Evolutionary conservation across 2,113 vertebrate genomes (phyloP).

Genomic region (Microtus richardsoni): DNA sequence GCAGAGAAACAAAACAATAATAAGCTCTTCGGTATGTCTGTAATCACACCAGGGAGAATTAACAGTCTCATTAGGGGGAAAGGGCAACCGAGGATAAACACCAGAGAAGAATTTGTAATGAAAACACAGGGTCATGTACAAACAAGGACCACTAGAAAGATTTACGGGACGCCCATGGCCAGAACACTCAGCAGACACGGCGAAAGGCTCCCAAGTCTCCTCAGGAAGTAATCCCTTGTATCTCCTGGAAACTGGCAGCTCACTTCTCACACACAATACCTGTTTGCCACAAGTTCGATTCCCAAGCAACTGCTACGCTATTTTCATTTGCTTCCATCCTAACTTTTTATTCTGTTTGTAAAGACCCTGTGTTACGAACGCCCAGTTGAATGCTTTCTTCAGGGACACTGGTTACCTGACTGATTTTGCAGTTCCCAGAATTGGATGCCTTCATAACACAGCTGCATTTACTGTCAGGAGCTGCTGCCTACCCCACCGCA

Average conservation of each 20-base stretch:
- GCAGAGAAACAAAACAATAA: conserved; percentile 37
- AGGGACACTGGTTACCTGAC: neutral
- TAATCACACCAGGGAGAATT: conserved; percentile 42
- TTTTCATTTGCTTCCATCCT: conserved; percentile 7
- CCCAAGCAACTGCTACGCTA: neutral
- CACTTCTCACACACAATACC: neutral
- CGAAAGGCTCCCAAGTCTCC: neutral
- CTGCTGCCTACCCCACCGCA: neutral
- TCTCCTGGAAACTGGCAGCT: neutral
- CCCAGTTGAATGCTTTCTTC: neutral
- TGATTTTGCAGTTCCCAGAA: neutral
- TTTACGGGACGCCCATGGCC: neutral
- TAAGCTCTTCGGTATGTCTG: neutral
- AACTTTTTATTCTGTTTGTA: conserved; percentile 23
- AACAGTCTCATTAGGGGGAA: neutral
- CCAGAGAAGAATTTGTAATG: conserved; percentile 60
- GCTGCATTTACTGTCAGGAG: neutral
- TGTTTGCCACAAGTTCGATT: neutral
- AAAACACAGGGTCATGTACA: conserved; percentile 34
- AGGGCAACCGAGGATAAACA: conserved; percentile 5
- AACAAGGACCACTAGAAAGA: conserved; percentile 34
- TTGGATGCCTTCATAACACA: neutral
- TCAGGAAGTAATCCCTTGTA: conserved; percentile 36
- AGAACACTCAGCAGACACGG: neutral
- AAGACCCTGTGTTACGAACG: neutral